Evolutionary conservation across 2,113 vertebrate species (phyloP), one percentile per base, ranked within the genome.

Genomic region (Dascyllus trimaculatus): DNA sequence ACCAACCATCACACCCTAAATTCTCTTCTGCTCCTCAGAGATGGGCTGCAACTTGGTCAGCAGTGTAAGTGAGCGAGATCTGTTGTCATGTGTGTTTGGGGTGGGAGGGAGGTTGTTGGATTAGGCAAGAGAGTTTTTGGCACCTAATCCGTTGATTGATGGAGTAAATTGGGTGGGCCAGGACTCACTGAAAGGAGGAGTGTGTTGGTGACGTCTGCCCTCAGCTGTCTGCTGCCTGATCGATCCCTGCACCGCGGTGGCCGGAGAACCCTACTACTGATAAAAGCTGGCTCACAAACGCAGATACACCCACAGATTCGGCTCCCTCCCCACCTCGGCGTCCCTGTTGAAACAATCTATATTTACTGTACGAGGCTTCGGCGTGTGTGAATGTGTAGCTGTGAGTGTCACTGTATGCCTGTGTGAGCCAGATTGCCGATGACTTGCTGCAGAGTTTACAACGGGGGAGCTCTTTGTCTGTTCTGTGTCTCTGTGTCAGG

Each of bases 401-500:
- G 54, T 48, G 40, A 60, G 71, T 74, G 73, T 35, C 29, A 66
- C 72, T 63, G 69, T 59, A 4, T 35, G 61, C 61, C 7, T 1
- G 25, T 74, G 58, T 68, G 49, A 78, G 78, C 71, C 57, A 86
- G 61, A 79, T 48, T 60, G 35, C 78, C 70, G 82, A 90, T 80
- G 71, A 62, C 76, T 88, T 53, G 32, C 78, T 86, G 74, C 75
- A 71, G 81, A 65, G 70, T 91, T 93, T 92, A 93, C 68, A 63
- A 89, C n/a, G 87, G 71, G 57, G 71, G 83, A 85, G 80, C 82
- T 79, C 60, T 76, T 85, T 80, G 79, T 90, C 91, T 93, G 92
- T 78, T 91, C 87, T 91, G 77, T 91, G 90, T 92, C 90, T 85
- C 53, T 82, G 78, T 93, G 93, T 94, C 93, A 94, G 74, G 48